These are phyloP conservation scores for Ischnus inquisitorius DNA, from an alignment of 2,888 invertebrate species.

Conservation along the genomic window DNA sequence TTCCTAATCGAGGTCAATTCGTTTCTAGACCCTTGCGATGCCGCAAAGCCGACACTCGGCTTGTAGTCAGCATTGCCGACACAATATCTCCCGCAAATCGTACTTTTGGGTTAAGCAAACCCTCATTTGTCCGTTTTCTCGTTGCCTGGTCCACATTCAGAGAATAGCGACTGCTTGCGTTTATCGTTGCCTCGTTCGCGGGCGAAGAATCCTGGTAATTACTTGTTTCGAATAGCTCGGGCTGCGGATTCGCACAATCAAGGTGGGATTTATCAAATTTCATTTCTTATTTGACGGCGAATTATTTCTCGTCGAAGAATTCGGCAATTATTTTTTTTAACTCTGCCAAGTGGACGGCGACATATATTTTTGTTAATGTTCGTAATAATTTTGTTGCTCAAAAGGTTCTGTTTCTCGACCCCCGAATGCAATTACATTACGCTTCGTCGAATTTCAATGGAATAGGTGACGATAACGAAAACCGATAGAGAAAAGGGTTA, in stretches of 20 bases:
- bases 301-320: too few relatives aligned
- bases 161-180: neutral
- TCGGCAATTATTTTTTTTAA: too few relatives aligned
- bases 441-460: too few relatives aligned
- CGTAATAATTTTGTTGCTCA: too few relatives aligned
- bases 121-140: slow-evolving; percentile 47
- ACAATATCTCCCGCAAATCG: slow-evolving; percentile 58
- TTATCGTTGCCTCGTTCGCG: neutral
- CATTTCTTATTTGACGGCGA: neutral
- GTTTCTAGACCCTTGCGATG: slow-evolving; percentile 52
- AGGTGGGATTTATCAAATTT: neutral
- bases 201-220: slow-evolving; percentile 11
- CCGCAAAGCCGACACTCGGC: slow-evolving; percentile 30
- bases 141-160: slow-evolving; percentile 20
- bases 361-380: too few relatives aligned
- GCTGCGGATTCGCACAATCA: neutral
- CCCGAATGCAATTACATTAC: too few relatives aligned
- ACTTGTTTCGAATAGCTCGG: slow-evolving; percentile 30
- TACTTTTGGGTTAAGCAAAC: neutral
- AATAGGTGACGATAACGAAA: slow-evolving; percentile 7
- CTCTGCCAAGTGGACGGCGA: too few relatives aligned
- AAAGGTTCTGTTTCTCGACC: too few relatives aligned
- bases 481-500: neutral
- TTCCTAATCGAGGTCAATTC: slow-evolving; percentile 71
- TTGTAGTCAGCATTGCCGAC: slow-evolving; percentile 43